Base-by-base conservation (phyloP, 1,140 invertebrate species). In the Brachionus manjavacas region DNA sequence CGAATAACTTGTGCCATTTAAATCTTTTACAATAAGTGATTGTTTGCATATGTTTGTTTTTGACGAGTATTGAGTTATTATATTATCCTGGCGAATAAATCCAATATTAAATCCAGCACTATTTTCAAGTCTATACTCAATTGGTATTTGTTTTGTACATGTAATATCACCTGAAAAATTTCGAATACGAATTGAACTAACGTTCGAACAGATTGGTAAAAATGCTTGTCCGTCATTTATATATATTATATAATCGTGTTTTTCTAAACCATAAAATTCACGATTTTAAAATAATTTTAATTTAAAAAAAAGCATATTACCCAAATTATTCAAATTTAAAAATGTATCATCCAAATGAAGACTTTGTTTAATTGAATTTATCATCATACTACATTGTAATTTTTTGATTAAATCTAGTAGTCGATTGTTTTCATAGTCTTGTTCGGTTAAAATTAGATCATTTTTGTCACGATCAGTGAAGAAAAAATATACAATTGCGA, bases 151-250 rank as follows among this genome's bases (percentile, higher is more conserved):
- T 25, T 68, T 68, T 68, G 23, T 35, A 14, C 64, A 68, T 68
- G 23, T 2, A 68, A 25, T 25, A 11, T 68, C 11, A 68, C 6
- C 8, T 28, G 31, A 35, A 28, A 25, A 11, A 11, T 68, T 35
- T 28, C 11, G 23, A 28, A 68, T 12, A 1, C 31, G 31, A 4
- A 68, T 39, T 31, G 25, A 23, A 12, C 20, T 25, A 23, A 68
- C 64, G n/a, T 68, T 68, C 14, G 25, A 31, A 68, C 64, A 68
- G 11, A 72, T 16, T n/a, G 68, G 68, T 14, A 43, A 11, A 72
- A 72, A 72, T 39, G 68, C 31, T 43, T 72, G 68, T 16, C 68
- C 68, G 41, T 72, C n/a, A 43, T 72, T 72, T 43, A 72, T 41
- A 20, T 72, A 72, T 4, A 72, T 6, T 3, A 72, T 39, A 14